Percentiles rank a stretch among this genome's conserved stretches.
Evolutionary conservation across 2,888 invertebrate genomes (phyloP).

Genomic region (Clepsis dumicolana): DNA sequence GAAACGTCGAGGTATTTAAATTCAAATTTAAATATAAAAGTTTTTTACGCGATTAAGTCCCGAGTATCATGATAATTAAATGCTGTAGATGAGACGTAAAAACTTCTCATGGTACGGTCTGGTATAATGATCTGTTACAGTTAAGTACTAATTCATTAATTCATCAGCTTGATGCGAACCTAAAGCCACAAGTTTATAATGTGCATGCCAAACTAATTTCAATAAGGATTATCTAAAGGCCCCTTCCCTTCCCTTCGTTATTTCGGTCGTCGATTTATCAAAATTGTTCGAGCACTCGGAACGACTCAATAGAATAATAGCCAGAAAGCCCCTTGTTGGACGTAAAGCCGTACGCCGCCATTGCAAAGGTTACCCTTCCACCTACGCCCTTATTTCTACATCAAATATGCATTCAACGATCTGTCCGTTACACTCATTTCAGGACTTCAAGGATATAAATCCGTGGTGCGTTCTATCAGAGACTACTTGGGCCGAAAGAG

Average conservation of each 20-base stretch:
- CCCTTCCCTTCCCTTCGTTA: no score
- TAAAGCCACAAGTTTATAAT: background rate
- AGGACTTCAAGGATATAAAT: constrained; percentile 31
- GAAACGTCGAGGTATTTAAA: no score
- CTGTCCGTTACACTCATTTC: constrained; percentile 27
- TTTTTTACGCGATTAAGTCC: no score
- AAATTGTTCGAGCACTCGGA: constrained; percentile 24
- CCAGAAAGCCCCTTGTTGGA: constrained; percentile 43
- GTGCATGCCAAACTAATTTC: background rate
- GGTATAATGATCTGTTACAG: background rate
- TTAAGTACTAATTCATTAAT: no score
- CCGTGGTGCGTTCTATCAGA: constrained; percentile 3
- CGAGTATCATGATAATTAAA: no score
- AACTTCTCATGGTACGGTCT: no score
- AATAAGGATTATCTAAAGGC: no score
- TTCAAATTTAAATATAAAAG: no score
- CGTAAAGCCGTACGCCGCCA: constrained; percentile 45
- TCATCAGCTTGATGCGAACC: background rate
- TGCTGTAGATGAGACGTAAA: no score
- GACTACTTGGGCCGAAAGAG: background rate
- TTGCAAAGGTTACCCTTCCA: constrained; percentile 45
- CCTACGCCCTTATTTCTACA: constrained; percentile 40
- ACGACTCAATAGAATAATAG: constrained; percentile 46
- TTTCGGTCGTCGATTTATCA: no score
- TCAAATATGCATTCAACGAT: constrained; percentile 42